A percentile compares a stretch with the other conserved stretches of the same genome.
phyloP scores from a whole-genome alignment of 2,888 invertebrate genomes.

The Sinelater perroti region DNA sequence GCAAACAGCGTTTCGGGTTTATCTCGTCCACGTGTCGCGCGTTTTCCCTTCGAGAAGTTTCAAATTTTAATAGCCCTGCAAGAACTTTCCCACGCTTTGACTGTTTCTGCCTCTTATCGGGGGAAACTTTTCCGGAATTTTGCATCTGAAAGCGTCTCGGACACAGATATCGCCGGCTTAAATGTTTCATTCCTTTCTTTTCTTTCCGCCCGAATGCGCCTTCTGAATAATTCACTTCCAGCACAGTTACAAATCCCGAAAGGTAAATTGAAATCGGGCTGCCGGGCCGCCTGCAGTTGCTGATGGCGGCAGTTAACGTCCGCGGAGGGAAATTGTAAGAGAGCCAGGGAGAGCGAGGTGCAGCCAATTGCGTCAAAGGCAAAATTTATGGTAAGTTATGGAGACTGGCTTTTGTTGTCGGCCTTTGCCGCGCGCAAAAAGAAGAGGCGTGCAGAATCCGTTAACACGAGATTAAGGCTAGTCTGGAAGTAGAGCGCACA shows the following conservation, averaged over 20 bases:
- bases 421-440: not conserved
- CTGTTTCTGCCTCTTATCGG: constrained; percentile 3
- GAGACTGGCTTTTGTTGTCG: constrained; percentile 13
- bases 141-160: constrained; percentile 14
- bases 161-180: constrained; percentile 14
- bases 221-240: constrained; percentile 14
- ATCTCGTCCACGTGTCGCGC: constrained; percentile 13
- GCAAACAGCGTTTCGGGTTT: constrained; percentile 7
- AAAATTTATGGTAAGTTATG: constrained; percentile 17
- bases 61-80: constrained; percentile 14
- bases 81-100: constrained; percentile 13
- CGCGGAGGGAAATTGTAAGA: not conserved
- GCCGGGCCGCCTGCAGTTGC: not conserved
- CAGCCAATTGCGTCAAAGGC: constrained; percentile 1
- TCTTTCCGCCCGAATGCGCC: constrained; percentile 15
- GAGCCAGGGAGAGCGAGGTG: constrained; percentile 5
- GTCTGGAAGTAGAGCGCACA: constrained; percentile 1
- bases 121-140: not conserved
- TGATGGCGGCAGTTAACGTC: not conserved
- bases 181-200: constrained; percentile 9
- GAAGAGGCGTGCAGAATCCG: not conserved
- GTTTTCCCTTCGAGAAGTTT: constrained; percentile 10
- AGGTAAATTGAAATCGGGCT: constrained; percentile 13
- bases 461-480: not conserved
- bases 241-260: constrained; percentile 14